Conservation (phyloP, 2,888 invertebrate genomes). For the Drosophila nigricruria region DNA sequence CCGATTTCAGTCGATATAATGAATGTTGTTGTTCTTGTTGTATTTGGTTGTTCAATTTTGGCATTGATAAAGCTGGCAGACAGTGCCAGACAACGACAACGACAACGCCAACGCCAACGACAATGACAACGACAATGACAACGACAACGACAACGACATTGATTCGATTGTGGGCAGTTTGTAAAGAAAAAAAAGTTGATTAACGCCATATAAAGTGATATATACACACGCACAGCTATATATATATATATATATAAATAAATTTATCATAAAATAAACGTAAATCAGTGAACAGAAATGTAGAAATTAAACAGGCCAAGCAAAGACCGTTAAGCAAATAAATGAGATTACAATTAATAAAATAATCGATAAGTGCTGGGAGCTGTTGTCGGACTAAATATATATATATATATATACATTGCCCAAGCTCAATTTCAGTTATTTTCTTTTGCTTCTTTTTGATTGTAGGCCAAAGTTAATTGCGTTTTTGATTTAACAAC, state of each 20-base stretch:
- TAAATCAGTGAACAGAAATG: conserved; percentile 67
- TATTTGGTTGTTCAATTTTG: conserved; percentile 54
- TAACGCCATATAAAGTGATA: conserved; percentile 44
- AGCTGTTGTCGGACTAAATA: conserved; percentile 19
- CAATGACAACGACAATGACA: conserved; percentile 16
- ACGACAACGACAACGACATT: conserved; percentile 22
- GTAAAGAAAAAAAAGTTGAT: conserved; percentile 76
- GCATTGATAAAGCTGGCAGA: conserved; percentile 71
- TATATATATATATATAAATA: conserved; percentile 46
- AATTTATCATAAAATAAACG: conserved; percentile 75
- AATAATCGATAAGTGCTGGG: conserved; percentile 75
- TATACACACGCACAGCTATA: conserved; percentile 9
- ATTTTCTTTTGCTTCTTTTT: conserved; percentile 1
- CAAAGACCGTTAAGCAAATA: conserved; percentile 61
- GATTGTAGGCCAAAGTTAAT: conserved; percentile 68
- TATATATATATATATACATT: not conserved
- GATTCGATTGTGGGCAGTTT: conserved; percentile 64
- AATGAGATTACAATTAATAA: conserved; percentile 80
- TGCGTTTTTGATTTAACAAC: conserved; percentile 71
- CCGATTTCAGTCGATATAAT: conserved; percentile 51
- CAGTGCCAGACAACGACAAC: conserved; percentile 42
- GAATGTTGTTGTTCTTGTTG: conserved; percentile 32
- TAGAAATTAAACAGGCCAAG: conserved; percentile 52
- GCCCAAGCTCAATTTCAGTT: conserved; percentile 5
- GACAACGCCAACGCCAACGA: not conserved